Evolutionary conservation across 2,888 invertebrate genomes (phyloP).

Genomic region (Pocota personata): DNA sequence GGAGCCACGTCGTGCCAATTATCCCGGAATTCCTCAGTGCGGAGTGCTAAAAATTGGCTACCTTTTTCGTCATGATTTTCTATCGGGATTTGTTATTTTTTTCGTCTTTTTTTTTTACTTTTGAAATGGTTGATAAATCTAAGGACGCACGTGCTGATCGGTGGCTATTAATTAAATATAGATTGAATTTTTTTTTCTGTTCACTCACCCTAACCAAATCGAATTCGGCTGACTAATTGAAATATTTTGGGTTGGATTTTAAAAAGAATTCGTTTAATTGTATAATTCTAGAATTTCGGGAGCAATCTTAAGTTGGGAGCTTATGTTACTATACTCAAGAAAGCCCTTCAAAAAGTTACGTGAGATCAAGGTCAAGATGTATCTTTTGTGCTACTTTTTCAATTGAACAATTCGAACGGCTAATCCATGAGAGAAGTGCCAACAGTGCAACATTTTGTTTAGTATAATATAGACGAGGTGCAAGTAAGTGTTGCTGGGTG

Average conservation of each 20-base stretch:
- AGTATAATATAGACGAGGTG: too few species aligned
- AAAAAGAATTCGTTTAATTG: background rate
- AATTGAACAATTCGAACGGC: too few species aligned
- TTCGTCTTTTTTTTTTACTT: background rate
- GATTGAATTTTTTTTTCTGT: background rate
- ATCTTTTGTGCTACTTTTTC: too few species aligned
- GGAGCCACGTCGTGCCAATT: conserved; percentile 4
- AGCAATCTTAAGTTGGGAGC: background rate
- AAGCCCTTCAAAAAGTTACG: too few species aligned
- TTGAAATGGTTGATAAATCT: background rate
- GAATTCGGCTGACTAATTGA: background rate
- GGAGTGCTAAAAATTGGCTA: background rate
- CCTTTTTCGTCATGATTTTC: background rate
- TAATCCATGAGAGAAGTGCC: too few species aligned
- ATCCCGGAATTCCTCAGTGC: background rate
- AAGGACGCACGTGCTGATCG: background rate
- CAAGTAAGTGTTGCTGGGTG: too few species aligned
- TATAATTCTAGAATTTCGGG: background rate
- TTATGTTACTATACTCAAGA: too few species aligned
- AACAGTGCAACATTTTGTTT: too few species aligned
- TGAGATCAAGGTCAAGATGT: too few species aligned
- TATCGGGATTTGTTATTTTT: background rate
- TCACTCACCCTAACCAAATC: too few species aligned
- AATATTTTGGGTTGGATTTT: background rate
- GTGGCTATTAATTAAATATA: background rate